Evolutionary conservation across 1,140 invertebrate genomes (phyloP).

Genomic region (Ooceraea biroi): DNA sequence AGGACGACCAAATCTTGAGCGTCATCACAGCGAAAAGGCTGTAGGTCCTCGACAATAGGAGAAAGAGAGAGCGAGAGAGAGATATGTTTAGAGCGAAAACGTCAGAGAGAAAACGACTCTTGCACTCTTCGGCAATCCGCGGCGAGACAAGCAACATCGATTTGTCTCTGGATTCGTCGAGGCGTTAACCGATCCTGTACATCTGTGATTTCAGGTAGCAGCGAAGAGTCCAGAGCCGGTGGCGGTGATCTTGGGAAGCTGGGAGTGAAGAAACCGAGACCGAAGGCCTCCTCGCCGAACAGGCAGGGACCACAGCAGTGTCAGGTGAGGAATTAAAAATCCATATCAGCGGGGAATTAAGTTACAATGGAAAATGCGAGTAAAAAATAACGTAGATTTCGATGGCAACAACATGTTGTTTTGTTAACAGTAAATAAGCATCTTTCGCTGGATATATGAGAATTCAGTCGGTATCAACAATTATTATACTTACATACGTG

Average conservation of each 20-base stretch:
- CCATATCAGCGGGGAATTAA: background rate
- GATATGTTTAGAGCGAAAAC: conserved; percentile 3
- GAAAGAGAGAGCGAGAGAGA: too few relatives aligned
- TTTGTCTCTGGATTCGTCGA: conserved; percentile 36
- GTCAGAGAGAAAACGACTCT: conserved; percentile 39
- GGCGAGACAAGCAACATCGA: conserved; percentile 34
- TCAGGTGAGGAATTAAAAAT: conserved; percentile 87
- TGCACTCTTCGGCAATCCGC: conserved; percentile 24
- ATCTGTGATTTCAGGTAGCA: conserved; percentile 82
- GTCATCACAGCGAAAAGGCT: conserved; percentile 59
- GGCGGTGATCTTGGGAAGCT: conserved; percentile 84
- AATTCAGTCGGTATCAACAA: conserved; percentile 28
- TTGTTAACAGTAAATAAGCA: conserved; percentile 1
- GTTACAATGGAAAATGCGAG: background rate
- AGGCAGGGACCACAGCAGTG: conserved; percentile 93
- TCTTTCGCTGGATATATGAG: background rate
- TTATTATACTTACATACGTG: conserved; percentile 7
- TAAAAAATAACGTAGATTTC: background rate
- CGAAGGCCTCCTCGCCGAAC: conserved; percentile 92
- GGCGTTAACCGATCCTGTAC: conserved; percentile 40
- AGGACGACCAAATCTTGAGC: conserved; percentile 44
- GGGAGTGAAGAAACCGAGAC: conserved; percentile 89
- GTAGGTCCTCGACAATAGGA: conserved; percentile 42
- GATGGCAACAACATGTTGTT: background rate
- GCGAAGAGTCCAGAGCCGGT: conserved; percentile 84